Evolutionary conservation across 2,797 vertebrate species (phyloP), one percentile per base, ranked within the genome.

Genomic region (Nyctalus aviator): DNA sequence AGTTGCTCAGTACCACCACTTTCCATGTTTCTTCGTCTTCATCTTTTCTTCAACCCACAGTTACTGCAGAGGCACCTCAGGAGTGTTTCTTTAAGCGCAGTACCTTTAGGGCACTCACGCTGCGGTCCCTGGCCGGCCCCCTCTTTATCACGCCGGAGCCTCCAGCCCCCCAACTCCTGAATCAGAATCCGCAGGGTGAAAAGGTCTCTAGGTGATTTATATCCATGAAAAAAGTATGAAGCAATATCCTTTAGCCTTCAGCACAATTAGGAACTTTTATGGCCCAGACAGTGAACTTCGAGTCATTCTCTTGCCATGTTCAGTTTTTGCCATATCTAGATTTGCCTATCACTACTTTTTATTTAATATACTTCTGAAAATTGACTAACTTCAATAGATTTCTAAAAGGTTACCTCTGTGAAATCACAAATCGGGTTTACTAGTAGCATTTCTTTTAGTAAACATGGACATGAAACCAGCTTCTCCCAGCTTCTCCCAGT

Each of bases 301-400:
- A 57, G n/a, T 32, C 84, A 30, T 76, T 88, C 41, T 91, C 32
- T 13, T 18, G 0, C 25, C 18, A 7, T 64, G 35, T 44, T 64
- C 55, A 35, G 0, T 23, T 87, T 84, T 79, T 73, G 68, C 23
- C 27, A 0, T 72, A 8, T 48, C 35, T 79, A 18, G 73, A 48
- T 66, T 14, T 57, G 15, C 13, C 3, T 50, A 3, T 93, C 85
- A 53, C 27, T 81, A 8, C 3, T 69, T 10, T 69, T 76, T 48
- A 37, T 14, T 77, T 57, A 78, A 7, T 32, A 35, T 76, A 59
- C 84, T 75, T 25, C 44, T 71, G 55, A 48, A 86, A 85, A 37
- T 53, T 10, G 27, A 53, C 53, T 21, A 66, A 25, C 13, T 20
- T 73, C 62, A 86, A 20, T 50, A 68, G 30, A 3, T 84, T 94